Percentiles rank a stretch among this genome's conserved stretches.
phyloP scores from a whole-genome alignment of 2,888 invertebrate species.

The Phorcus lineatus region DNA sequence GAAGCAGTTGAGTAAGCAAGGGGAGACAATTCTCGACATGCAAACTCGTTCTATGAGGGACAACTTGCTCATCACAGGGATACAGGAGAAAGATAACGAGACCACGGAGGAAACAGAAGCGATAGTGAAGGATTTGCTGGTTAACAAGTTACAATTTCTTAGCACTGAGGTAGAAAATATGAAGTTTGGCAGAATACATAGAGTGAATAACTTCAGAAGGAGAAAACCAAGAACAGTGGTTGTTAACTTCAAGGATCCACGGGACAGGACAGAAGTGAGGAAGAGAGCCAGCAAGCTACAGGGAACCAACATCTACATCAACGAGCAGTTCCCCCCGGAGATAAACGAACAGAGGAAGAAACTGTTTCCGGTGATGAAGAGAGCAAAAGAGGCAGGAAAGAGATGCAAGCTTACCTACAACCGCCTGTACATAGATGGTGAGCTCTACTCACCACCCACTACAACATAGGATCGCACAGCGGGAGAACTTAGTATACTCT shows the following conservation, averaged over 20 bases:
- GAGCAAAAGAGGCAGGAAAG: neutral
- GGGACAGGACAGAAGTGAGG: neutral
- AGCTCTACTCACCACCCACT: neutral
- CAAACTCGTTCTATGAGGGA: too few species aligned
- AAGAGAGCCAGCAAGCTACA: neutral
- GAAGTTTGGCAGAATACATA: too few species aligned
- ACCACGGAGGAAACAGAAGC: too few species aligned
- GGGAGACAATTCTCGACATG: too few species aligned
- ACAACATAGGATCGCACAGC: too few species aligned
- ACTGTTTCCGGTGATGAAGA: neutral
- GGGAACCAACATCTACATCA: neutral
- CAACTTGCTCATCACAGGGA: too few species aligned
- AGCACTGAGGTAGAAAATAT: too few species aligned
- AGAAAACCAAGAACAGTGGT: neutral
- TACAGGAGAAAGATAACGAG: too few species aligned
- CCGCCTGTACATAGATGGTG: neutral
- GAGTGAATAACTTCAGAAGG: neutral
- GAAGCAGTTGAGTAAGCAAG: too few species aligned
- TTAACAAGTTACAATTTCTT: too few species aligned
- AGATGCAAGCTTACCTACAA: neutral
- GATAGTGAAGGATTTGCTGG: too few species aligned
- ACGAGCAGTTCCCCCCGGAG: slow-evolving; percentile 9
- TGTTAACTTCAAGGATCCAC: neutral
- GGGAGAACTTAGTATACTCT: too few species aligned
- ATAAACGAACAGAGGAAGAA: slow-evolving; percentile 1